Conservation (phyloP, 2,113 vertebrate genomes). For the Meles meles region DNA sequence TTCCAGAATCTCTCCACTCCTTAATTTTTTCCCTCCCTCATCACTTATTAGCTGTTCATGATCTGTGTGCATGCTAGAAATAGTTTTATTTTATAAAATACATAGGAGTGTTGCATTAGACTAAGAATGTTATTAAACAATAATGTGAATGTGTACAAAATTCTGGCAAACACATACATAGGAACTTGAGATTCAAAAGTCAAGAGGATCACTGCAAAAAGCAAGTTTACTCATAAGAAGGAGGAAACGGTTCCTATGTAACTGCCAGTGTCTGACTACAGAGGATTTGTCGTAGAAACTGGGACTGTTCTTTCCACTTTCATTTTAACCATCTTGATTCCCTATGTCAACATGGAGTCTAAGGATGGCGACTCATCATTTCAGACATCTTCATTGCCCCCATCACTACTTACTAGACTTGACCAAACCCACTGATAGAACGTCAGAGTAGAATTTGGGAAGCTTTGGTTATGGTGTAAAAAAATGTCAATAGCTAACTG, state of each 20-base stretch:
- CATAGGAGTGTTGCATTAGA: not conserved
- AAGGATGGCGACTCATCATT: not conserved
- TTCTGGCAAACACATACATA: not conserved
- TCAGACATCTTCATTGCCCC: not conserved
- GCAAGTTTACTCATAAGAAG: not conserved
- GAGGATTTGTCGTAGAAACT: not conserved
- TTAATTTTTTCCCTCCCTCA: not conserved
- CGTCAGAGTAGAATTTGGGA: not conserved
- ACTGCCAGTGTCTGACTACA: not conserved
- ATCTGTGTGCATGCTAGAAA: not conserved
- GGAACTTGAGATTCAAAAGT: not conserved
- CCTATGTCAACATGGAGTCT: not conserved
- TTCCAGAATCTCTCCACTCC: not conserved
- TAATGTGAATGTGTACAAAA: not conserved
- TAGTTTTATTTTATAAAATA: not conserved
- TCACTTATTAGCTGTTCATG: not conserved
- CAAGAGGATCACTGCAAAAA: not conserved
- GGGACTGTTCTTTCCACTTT: not conserved
- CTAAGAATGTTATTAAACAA: not conserved
- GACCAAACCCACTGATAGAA: not conserved
- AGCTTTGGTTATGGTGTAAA: not conserved
- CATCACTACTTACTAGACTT: not conserved
- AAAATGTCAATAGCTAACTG: not conserved
- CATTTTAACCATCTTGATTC: not conserved
- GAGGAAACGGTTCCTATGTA: not conserved